Base-by-base conservation (phyloP, 2,888 invertebrate genomes). In the Plebejus melissa region DNA sequence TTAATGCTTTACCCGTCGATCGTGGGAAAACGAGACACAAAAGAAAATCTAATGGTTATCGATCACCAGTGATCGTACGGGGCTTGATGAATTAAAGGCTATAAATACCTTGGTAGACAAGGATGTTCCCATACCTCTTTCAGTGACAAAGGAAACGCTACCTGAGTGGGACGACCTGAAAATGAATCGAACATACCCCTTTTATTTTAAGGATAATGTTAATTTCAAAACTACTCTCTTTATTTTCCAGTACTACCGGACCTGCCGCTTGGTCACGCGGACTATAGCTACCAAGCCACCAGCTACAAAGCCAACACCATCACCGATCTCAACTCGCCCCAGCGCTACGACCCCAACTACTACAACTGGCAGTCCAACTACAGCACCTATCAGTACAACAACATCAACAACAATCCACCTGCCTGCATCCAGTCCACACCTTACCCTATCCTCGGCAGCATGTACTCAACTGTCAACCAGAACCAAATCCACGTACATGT, bases 401-500 rank as follows among this genome's bases (percentile, higher is more conserved):
- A 95, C 86, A 94, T 95, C 79, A 90, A 94, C 7, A 94, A 94
- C 83, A 94, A 93, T 83, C 94, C 94, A 79, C 88, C 93, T 32
- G 85, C 92, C 16, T 94, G 94, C 79, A 80, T 94, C 74, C 94
- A 94, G 78, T 88, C 94, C 82, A 94, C 95, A 79, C 91, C 94
- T 4, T 95, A 95, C 87, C 72, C 72, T 5, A 94, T 95, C 32
- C 94, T 97, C 0, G 97, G 97, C 0, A 96, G 97, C 82, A 91
- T 97, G 0, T 96, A 97, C 87, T 97, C 97, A 69, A 97, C 97
- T 38, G 97, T 97, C 75, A 97, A 97, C 86, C 97, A 97, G 88
- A 97, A 97, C 87, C 97, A 97, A 93, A 97, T 97, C 78, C 97
- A 97, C 84, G 94, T 97, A 36, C 97, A 97, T 83, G 87, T 96